A percentile compares a stretch with the other conserved stretches of the same genome.
phyloP scores from a whole-genome alignment of 2,797 vertebrate genomes.

The Pipistrellus kuhlii region DNA sequence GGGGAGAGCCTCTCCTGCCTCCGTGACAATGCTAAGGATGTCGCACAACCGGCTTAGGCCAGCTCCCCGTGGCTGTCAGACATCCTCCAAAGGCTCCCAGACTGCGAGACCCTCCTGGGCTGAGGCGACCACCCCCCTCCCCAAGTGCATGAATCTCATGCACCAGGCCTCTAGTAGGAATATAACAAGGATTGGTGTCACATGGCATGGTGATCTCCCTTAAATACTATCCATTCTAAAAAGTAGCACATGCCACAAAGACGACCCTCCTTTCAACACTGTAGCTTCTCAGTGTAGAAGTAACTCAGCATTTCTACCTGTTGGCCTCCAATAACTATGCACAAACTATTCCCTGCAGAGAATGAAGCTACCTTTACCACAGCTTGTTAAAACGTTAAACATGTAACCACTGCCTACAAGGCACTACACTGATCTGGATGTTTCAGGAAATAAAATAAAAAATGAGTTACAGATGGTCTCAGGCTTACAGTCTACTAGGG shows the following conservation, averaged over 20 bases:
- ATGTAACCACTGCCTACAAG: not conserved
- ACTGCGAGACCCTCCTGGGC: too few relatives aligned
- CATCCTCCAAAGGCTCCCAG: too few relatives aligned
- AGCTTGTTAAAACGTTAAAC: not conserved
- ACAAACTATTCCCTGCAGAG: not conserved
- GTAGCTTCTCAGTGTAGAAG: not conserved
- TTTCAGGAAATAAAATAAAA: not conserved
- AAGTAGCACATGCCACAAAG: not conserved
- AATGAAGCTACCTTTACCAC: constrained; percentile 7
- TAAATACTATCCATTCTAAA: not conserved
- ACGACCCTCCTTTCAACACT: not conserved
- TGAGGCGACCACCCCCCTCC: too few relatives aligned
- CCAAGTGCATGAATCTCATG: too few relatives aligned
- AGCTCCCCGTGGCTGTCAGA: too few relatives aligned
- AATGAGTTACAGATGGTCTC: not conserved
- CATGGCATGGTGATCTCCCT: not conserved
- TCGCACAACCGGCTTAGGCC: too few relatives aligned
- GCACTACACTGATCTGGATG: not conserved
- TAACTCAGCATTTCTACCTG: not conserved
- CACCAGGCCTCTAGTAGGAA: not conserved
- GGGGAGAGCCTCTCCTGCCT: too few relatives aligned
- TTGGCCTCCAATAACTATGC: not conserved
- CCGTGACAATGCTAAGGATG: too few relatives aligned
- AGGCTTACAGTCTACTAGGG: not conserved
- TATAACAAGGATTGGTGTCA: not conserved